Percentiles rank a stretch among this genome's conserved stretches.
Evolutionary conservation across 1,140 invertebrate genomes (phyloP).

Genomic region (Sesamia nonagrioides): DNA sequence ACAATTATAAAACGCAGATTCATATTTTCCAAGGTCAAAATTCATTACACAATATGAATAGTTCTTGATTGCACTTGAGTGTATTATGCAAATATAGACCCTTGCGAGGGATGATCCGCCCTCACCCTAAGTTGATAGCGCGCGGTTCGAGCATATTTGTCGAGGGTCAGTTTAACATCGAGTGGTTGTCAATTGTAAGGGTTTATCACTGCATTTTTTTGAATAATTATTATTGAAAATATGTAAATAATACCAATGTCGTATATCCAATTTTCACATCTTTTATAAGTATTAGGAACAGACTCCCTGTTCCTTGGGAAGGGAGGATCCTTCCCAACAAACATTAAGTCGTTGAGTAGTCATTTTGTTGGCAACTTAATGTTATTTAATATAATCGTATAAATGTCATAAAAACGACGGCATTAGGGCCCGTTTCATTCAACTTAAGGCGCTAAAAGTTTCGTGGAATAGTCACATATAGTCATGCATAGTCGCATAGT

Average conservation of each 20-base stretch:
- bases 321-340: too few relatives aligned
- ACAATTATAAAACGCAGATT: background rate
- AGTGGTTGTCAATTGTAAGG: background rate
- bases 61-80: background rate
- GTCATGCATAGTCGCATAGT: too few relatives aligned
- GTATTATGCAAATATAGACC: conserved; percentile 2
- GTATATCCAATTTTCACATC: too few relatives aligned
- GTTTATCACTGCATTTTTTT: background rate
- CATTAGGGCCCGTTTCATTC: too few relatives aligned
- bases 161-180: background rate
- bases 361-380: too few relatives aligned
- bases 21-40: background rate
- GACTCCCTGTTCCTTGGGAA: too few relatives aligned
- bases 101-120: background rate
- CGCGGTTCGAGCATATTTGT: background rate
- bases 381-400: too few relatives aligned
- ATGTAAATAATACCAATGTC: background rate
- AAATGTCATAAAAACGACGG: too few relatives aligned
- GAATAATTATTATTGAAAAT: background rate
- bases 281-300: too few relatives aligned
- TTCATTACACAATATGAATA: conserved; percentile 22
- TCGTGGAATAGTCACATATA: too few relatives aligned
- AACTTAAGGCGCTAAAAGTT: too few relatives aligned
- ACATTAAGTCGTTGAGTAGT: too few relatives aligned
- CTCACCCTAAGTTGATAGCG: background rate